Conservation (phyloP, 2,113 vertebrate genomes). For the Lipotes vexillifer region DNA sequence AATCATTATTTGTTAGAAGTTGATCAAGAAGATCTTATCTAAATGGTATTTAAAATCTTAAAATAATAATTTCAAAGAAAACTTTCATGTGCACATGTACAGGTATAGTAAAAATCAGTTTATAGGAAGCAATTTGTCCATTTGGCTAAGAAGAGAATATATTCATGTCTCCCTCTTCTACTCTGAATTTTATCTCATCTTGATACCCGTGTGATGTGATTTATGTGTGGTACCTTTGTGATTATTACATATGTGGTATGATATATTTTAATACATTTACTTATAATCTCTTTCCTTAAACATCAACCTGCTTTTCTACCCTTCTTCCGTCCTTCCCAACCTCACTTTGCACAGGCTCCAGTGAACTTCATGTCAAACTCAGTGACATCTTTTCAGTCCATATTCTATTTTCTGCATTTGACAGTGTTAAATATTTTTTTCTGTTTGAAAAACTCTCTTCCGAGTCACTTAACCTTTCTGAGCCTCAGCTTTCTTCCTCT, state of each 20-base stretch:
- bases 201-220: not conserved
- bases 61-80: not conserved
- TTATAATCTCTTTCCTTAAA: not conserved
- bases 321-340: not conserved
- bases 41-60: not conserved
- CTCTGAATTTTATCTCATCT: not conserved
- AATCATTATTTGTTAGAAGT: not conserved
- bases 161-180: not conserved
- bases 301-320: not conserved
- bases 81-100: not conserved
- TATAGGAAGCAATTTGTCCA: not conserved
- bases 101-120: not conserved
- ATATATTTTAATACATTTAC: not conserved
- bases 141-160: not conserved
- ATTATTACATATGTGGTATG: not conserved
- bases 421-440: not conserved
- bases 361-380: not conserved
- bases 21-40: not conserved
- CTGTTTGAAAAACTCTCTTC: constrained; percentile 22
- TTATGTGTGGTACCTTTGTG: not conserved
- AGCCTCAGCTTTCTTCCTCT: not conserved
- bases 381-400: not conserved
- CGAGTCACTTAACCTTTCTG: not conserved
- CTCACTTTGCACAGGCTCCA: not conserved
- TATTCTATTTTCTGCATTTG: not conserved